A percentile compares a stretch with the other conserved stretches of the same genome.
Conservation (phyloP, 1,140 invertebrate genomes). For the Drosophila elegans region DNA sequence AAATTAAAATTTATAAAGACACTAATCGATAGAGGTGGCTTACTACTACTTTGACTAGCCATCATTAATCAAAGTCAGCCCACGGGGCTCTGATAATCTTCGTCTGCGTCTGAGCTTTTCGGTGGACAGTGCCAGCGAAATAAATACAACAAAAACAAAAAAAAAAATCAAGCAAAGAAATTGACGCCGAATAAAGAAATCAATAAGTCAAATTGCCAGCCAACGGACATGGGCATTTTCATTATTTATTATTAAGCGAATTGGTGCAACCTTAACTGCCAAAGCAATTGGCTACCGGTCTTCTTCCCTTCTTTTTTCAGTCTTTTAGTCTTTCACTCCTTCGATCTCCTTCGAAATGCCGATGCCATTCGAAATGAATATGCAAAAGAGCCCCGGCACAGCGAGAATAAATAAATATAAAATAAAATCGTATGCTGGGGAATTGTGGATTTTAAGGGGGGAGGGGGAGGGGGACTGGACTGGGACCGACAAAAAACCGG, state of each 20-base stretch:
- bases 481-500: conserved; percentile 37
- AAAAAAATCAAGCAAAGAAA: neutral
- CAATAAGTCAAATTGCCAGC: conserved; percentile 67
- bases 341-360: conserved; percentile 11
- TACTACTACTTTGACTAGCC: neutral
- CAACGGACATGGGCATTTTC: conserved; percentile 52
- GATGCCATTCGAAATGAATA: conserved; percentile 68
- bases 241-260: conserved; percentile 83
- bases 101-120: conserved; percentile 1
- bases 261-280: conserved; percentile 83
- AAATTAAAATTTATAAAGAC: conserved; percentile 52
- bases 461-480: neutral
- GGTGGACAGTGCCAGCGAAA: conserved; percentile 28
- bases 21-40: conserved; percentile 37
- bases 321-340: neutral
- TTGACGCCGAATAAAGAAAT: conserved; percentile 64
- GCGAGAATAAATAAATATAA: conserved; percentile 42
- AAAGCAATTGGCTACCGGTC: conserved; percentile 80
- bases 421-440: neutral
- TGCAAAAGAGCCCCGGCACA: conserved; percentile 55
- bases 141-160: neutral
- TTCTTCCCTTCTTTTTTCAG: conserved; percentile 34
- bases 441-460: neutral
- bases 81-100: conserved; percentile 23
- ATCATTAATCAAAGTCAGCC: conserved; percentile 65